phyloP scores from a whole-genome alignment of 1,140 invertebrate genomes.

The Macrocentrus cingulum region DNA sequence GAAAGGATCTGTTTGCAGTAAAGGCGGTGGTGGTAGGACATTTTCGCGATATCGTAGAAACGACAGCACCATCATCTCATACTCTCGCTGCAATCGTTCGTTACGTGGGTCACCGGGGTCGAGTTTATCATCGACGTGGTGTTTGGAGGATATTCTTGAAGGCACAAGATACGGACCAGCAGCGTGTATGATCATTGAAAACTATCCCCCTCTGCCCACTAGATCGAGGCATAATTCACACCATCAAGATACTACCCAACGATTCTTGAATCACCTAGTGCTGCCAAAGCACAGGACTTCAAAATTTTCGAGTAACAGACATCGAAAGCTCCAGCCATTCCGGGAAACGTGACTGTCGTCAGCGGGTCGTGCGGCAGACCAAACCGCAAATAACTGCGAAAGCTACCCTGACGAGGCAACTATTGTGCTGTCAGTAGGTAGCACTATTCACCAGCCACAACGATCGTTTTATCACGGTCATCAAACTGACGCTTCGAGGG shows the following conservation, averaged over 20 bases:
- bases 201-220: slow-evolving; percentile 54
- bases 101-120: slow-evolving; percentile 36
- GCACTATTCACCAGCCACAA: slow-evolving; percentile 29
- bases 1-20: slow-evolving; percentile 58
- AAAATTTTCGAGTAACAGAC: slow-evolving; percentile 92
- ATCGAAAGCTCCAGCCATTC: slow-evolving; percentile 91
- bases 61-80: slow-evolving; percentile 49
- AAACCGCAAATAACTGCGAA: slow-evolving; percentile 51
- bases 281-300: slow-evolving; percentile 74
- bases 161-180: slow-evolving; percentile 62
- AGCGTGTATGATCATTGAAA: slow-evolving; percentile 65
- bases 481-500: slow-evolving; percentile 46
- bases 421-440: slow-evolving; percentile 45
- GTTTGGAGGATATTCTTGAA: slow-evolving; percentile 51
- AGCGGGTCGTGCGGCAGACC: slow-evolving; percentile 58
- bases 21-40: slow-evolving; percentile 54
- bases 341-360: slow-evolving; percentile 85
- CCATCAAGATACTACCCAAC: slow-evolving; percentile 56
- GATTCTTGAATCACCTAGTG: slow-evolving; percentile 52
- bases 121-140: slow-evolving; percentile 40
- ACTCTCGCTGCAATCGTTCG: slow-evolving; percentile 40
- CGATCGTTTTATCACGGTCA: slow-evolving; percentile 36
- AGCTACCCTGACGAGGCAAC: slow-evolving; percentile 54
- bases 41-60: slow-evolving; percentile 46
- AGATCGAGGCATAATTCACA: slow-evolving; percentile 54